A percentile compares a stretch with the other conserved stretches of the same genome.
Conservation (phyloP, 2,113 vertebrate species). For the Callopanchax toddi region DNA sequence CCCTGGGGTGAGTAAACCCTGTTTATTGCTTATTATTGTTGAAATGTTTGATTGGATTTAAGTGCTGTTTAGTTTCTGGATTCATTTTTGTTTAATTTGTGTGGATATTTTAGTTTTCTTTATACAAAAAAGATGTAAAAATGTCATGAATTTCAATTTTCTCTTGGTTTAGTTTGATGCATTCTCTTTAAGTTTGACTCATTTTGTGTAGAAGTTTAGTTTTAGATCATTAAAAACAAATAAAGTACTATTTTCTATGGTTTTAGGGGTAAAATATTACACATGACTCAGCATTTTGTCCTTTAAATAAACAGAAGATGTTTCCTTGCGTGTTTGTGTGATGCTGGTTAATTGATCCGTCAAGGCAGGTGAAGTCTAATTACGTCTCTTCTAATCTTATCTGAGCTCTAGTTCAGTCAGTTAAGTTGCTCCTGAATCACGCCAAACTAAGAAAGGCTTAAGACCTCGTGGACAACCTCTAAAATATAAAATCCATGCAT, state of each 20-base stretch:
- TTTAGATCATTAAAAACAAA: too few relatives aligned
- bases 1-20: slow-evolving; percentile 66
- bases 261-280: not conserved
- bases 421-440: slow-evolving; percentile 30
- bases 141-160: too few relatives aligned
- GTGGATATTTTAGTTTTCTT: too few relatives aligned
- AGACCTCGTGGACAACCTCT: slow-evolving; percentile 17
- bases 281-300: not conserved
- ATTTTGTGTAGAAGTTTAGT: too few relatives aligned
- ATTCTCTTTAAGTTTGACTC: too few relatives aligned
- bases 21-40: not conserved
- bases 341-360: slow-evolving; percentile 7
- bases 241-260: too few relatives aligned
- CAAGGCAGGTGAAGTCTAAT: slow-evolving; percentile 17
- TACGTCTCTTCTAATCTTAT: slow-evolving; percentile 37
- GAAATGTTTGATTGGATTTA: not conserved
- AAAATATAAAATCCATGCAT: slow-evolving; percentile 26
- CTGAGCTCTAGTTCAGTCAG: slow-evolving; percentile 22
- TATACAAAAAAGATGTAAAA: too few relatives aligned
- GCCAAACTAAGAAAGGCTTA: slow-evolving; percentile 18
- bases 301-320: not conserved
- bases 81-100: not conserved
- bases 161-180: too few relatives aligned
- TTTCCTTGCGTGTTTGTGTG: not conserved
- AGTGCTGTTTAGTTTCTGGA: not conserved